Percentiles rank a stretch among this genome's conserved stretches.
Evolutionary conservation across 1,140 invertebrate genomes (phyloP).

Genomic region (Lasioglossum baleicum): DNA sequence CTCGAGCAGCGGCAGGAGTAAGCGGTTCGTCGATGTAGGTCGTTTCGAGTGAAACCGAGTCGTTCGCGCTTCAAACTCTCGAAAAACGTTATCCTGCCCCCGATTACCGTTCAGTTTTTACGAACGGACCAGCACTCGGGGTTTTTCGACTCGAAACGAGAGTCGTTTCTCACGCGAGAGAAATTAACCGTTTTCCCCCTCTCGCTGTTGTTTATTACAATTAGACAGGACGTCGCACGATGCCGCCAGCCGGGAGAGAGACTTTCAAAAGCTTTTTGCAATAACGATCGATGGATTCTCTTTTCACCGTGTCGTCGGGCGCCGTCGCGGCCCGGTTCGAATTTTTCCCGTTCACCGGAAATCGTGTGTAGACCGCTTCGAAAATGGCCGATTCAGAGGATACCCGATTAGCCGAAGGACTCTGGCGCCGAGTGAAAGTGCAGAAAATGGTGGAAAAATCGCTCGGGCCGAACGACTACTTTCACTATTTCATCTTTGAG

Average conservation of each 20-base stretch:
- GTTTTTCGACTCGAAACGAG: too few species aligned
- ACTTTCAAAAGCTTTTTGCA: too few species aligned
- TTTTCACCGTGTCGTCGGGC: too few species aligned
- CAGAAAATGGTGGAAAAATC: slow-evolving; percentile 31
- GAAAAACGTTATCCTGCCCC: neutral
- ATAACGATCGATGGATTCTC: too few species aligned
- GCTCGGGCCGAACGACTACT: slow-evolving; percentile 24
- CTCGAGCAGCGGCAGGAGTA: neutral
- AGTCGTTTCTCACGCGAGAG: too few species aligned
- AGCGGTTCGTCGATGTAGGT: slow-evolving; percentile 12
- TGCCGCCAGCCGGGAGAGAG: too few species aligned
- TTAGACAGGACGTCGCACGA: too few species aligned
- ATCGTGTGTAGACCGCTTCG: too few species aligned
- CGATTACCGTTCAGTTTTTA: neutral
- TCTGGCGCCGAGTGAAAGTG: slow-evolving; percentile 30
- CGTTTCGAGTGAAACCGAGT: slow-evolving; percentile 26
- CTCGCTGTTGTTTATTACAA: too few species aligned
- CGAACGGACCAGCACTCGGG: neutral
- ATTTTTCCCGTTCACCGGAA: neutral
- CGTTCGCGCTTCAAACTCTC: neutral
- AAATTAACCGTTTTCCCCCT: too few species aligned
- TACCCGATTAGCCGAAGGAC: slow-evolving; percentile 11
- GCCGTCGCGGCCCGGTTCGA: too few species aligned
- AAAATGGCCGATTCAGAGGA: neutral
- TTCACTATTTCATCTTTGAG: slow-evolving; percentile 40